phyloP scores from a whole-genome alignment of 2,888 invertebrate genomes.

The Ennomos fuscantarius region DNA sequence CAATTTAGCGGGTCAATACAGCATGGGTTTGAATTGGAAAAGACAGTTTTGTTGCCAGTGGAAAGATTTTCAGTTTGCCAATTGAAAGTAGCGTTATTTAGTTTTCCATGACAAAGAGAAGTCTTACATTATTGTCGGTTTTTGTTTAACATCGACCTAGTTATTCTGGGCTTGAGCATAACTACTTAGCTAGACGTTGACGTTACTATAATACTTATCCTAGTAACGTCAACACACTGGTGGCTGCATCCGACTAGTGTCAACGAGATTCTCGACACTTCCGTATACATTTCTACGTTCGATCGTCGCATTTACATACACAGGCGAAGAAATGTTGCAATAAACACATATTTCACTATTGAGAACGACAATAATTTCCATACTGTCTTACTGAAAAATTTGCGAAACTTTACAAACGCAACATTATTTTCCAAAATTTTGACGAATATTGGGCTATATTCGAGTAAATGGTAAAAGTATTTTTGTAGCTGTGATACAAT shows the following conservation, averaged over 20 bases:
- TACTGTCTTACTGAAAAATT: too few relatives aligned
- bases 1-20: too few relatives aligned
- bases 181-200: background rate
- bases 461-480: background rate
- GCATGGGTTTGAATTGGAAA: too few relatives aligned
- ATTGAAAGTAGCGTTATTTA: conserved; percentile 2
- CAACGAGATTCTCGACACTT: conserved; percentile 49
- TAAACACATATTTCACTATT: conserved; percentile 2
- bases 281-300: conserved; percentile 46
- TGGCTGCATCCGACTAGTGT: conserved; percentile 50
- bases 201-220: conserved; percentile 19
- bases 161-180: conserved; percentile 17
- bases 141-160: conserved; percentile 19
- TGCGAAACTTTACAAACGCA: background rate
- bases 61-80: too few relatives aligned
- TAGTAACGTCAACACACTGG: conserved; percentile 43
- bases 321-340: conserved; percentile 17
- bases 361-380: too few relatives aligned
- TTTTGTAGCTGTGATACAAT: conserved; percentile 9
- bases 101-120: conserved; percentile 21
- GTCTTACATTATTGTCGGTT: conserved; percentile 17
- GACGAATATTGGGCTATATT: too few relatives aligned
- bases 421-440: background rate
- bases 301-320: conserved; percentile 33
- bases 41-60: too few relatives aligned